These are phyloP conservation scores for Oryzias dopingdopingensis DNA, from an alignment of 2,797 vertebrate genomes.

Conservation along the genomic window DNA sequence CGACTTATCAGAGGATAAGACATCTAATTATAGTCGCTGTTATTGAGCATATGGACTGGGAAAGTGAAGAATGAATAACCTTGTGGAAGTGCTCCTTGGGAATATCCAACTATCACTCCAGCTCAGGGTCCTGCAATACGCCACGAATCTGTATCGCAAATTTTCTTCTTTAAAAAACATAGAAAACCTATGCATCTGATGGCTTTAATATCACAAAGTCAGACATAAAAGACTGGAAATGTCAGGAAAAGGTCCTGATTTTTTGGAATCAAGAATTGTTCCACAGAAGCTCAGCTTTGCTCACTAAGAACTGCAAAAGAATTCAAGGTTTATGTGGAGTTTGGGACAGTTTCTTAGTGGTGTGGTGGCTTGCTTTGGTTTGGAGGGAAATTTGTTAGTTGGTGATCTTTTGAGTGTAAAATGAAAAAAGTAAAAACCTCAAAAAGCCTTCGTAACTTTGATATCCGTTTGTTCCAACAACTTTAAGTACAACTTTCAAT, in stretches of 20 bases:
- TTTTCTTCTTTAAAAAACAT: no score
- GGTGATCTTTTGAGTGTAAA: conserved; percentile 1
- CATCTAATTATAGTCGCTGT: conserved; percentile 59
- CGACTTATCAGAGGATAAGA: conserved; percentile 60
- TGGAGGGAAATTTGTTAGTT: background rate
- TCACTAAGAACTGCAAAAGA: background rate
- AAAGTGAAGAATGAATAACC: conserved; percentile 51
- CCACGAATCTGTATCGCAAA: no score
- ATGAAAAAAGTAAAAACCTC: background rate
- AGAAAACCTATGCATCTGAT: no score
- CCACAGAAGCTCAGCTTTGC: background rate
- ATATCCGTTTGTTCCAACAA: background rate
- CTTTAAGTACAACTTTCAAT: no score
- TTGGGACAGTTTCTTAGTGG: background rate
- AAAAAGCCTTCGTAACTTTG: background rate
- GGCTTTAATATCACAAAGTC: background rate
- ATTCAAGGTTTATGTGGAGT: conserved; percentile 7
- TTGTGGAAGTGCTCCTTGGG: conserved; percentile 42
- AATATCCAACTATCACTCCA: background rate
- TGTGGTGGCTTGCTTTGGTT: background rate
- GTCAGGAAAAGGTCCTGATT: background rate
- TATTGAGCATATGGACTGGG: conserved; percentile 31
- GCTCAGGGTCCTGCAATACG: no score
- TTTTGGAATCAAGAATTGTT: background rate
- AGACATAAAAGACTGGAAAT: background rate